Evolutionary conservation across 1,140 invertebrate genomes (phyloP).

Genomic region (Ceratosolen solmsi): DNA sequence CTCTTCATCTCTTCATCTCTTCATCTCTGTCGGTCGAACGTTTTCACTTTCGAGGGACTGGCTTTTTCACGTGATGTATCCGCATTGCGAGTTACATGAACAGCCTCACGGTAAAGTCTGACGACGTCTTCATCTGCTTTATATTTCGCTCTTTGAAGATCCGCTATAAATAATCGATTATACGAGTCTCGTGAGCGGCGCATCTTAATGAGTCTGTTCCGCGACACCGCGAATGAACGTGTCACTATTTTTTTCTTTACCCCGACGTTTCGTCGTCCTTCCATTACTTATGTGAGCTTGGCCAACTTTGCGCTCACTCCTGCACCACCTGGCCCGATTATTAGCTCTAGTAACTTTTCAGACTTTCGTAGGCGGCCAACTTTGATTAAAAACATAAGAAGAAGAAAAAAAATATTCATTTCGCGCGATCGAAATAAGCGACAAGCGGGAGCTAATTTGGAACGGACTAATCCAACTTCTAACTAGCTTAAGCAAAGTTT

Average conservation of each 20-base stretch:
- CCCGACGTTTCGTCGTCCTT: background rate
- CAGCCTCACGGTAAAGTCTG: slow-evolving; percentile 38
- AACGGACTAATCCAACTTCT: too few relatives aligned
- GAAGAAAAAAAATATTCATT: background rate
- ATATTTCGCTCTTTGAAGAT: slow-evolving; percentile 53
- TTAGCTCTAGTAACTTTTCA: background rate
- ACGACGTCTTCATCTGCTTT: slow-evolving; percentile 60
- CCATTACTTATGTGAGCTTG: background rate
- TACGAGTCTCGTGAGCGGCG: slow-evolving; percentile 57
- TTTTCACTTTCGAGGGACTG: too few relatives aligned
- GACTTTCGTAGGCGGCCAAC: background rate
- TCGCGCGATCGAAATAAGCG: too few relatives aligned
- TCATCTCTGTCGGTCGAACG: background rate
- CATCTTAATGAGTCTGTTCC: slow-evolving; percentile 60
- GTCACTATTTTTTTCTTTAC: background rate
- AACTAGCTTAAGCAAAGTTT: too few relatives aligned
- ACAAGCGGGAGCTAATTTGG: background rate
- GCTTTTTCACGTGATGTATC: background rate
- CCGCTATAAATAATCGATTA: slow-evolving; percentile 69
- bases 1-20: background rate
- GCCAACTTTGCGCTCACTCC: background rate
- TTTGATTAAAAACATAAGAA: slow-evolving; percentile 11
- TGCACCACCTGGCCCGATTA: background rate
- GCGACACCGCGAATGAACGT: slow-evolving; percentile 46
- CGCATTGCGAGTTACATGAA: background rate